Percentiles rank a stretch among this genome's conserved stretches.
Conservation (phyloP, 92 coral and sea anemone genomes). For the Parazoanthus swiftii region DNA sequence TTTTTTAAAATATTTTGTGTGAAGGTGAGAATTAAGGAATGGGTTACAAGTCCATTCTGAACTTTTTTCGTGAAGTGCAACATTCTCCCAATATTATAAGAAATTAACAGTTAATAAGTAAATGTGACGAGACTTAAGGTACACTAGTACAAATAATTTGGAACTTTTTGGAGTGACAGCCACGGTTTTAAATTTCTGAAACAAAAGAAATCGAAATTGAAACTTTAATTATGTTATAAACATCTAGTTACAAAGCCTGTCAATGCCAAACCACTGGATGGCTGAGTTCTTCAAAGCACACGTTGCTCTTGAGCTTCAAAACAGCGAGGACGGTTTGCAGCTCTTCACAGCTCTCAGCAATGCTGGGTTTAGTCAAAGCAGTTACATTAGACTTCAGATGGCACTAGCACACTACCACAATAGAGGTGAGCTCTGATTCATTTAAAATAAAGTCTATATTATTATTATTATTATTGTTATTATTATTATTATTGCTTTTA, state of each 20-base stretch:
- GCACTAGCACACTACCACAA: constrained; percentile 90
- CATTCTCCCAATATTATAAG: too few relatives aligned
- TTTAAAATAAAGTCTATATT: too few relatives aligned
- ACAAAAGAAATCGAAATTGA: not conserved
- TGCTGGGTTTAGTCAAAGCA: constrained; percentile 84
- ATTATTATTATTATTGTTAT: too few relatives aligned
- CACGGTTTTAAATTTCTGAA: not conserved
- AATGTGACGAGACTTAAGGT: too few relatives aligned
- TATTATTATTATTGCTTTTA: too few relatives aligned
- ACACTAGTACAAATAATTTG: not conserved
- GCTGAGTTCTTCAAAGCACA: constrained; percentile 86
- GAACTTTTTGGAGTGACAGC: too few relatives aligned
- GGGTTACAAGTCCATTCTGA: too few relatives aligned
- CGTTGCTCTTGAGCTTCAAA: constrained; percentile 86
- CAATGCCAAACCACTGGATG: constrained; percentile 94
- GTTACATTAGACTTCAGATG: constrained; percentile 84
- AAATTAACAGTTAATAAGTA: too few relatives aligned
- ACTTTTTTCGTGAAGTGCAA: too few relatives aligned
- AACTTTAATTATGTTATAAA: not conserved
- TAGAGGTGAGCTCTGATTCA: constrained; percentile 64
- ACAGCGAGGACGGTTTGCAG: constrained; percentile 78
- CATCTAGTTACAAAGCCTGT: constrained; percentile 69
- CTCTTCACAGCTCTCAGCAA: constrained; percentile 73
- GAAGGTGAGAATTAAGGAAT: too few relatives aligned
- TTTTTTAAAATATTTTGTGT: too few relatives aligned